Evolutionary conservation across 2,113 vertebrate genomes (phyloP).

Genomic region (Onychostruthus taczanowskii): DNA sequence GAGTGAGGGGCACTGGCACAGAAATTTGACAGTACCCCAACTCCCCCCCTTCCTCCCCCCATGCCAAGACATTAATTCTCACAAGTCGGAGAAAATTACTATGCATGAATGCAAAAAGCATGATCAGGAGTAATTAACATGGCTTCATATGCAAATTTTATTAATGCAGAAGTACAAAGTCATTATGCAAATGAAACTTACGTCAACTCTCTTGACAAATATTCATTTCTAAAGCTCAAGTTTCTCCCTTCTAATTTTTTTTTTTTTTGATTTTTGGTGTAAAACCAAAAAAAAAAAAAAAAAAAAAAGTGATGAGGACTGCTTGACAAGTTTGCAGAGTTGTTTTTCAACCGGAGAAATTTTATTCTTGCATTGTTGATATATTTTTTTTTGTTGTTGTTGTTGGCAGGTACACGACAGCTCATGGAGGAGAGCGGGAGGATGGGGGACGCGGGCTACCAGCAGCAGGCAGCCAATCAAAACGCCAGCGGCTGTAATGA

Average conservation of each 20-base stretch:
- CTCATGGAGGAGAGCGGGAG: constrained; percentile 72
- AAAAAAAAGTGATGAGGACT: constrained; percentile 59
- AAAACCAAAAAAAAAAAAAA: constrained; percentile 18
- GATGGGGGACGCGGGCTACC: constrained; percentile 71
- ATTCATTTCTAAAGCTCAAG: constrained; percentile 96
- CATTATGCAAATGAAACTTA: constrained; percentile 99
- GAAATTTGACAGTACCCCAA: constrained; percentile 76
- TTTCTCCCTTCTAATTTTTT: constrained; percentile 80
- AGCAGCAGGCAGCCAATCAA: constrained; percentile 87
- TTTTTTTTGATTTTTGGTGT: constrained; percentile 69
- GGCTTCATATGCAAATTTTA: constrained; percentile 99
- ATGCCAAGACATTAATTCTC: constrained; percentile 99
- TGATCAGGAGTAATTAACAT: constrained; percentile 99
- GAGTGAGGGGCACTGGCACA: constrained; percentile 75
- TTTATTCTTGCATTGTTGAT: constrained; percentile 75
- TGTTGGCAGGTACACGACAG: constrained; percentile 81
- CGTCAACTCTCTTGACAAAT: constrained; percentile 99
- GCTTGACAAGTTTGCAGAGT: constrained; percentile 85
- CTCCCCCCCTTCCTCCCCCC: constrained; percentile 73
- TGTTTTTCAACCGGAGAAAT: constrained; percentile 83
- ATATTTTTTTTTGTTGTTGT: constrained; percentile 40
- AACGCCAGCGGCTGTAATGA: constrained; percentile 85
- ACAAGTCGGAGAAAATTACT: constrained; percentile 99
- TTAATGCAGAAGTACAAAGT: constrained; percentile 99
- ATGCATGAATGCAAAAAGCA: constrained; percentile 99